Evolutionary conservation across 2,888 invertebrate genomes (phyloP), one percentile per base, ranked within the genome.

Genomic region (Megamerina dolium): DNA sequence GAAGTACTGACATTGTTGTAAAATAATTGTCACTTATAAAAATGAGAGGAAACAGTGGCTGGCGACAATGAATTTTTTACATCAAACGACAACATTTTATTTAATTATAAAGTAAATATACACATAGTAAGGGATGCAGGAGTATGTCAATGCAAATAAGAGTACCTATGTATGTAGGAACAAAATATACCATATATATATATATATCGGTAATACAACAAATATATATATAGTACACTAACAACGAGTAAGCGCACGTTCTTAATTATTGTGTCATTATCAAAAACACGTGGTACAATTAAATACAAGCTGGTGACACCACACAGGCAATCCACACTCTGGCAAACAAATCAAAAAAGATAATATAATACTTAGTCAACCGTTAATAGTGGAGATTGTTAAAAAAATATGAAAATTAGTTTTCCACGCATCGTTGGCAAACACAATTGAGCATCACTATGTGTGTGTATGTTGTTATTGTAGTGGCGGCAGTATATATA

Each of bases 261-360:
- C 49, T 58, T 60, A 58, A 56, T 63, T 60, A 60, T 59, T 58
- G 53, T 52, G 61, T 66, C 64, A 66, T 69, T 68, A 69, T 65
- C 63, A 62, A 58, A 67, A 69, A 68, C 70, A 70, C 66, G 68
- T 70, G 69, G 63, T 61, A 55, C 60, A 59, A 63, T 64, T 64
- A 60, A 59, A 48, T 37, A 41, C 30, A 16, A 38, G 40, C 18
- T 14, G 13, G 31, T 31, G 31, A 13, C 23, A 20, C 20, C 5
- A 27, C 14, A 27, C 27, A 37, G 6, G 20, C 20, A 13, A 8
- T 4, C 21, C n/a, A n/a, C n/a, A n/a, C n/a, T n/a, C n/a, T n/a
- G n/a, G n/a, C n/a, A n/a, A n/a, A 34, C 16, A 19, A 3, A 36
- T 20, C 17, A 35, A 30, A 32, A 23, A 23, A 23, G 6, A 8